Evolutionary conservation across 2,797 vertebrate species (phyloP), one percentile per base, ranked within the genome.

Genomic region (Brotogeris chrysoptera): DNA sequence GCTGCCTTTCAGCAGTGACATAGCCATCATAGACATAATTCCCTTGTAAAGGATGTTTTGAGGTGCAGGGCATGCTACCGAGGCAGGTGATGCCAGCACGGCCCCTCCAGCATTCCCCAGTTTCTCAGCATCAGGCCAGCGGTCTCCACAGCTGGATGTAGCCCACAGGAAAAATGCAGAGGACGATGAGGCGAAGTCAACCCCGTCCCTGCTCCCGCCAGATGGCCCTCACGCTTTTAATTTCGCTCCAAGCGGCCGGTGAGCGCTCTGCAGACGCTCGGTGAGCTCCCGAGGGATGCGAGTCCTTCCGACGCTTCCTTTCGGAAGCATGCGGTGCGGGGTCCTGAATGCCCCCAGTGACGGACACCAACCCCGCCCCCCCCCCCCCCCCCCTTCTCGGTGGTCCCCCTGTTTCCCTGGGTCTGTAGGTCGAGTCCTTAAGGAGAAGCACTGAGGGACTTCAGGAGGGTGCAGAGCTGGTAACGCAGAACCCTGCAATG

Each of bases 321-420:
- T 65, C 5, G 16, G 57, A 17, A 14, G 4, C 1, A 0, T 3
- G 46, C 38, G 17, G 46, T 1, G 0, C 0, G 63, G 18, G 10
- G 18, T 38, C 30, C 39, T 2, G 43, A 17, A 1, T 2, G 44
- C 8, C 17, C 53, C 43, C 7, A 8, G 19, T 3, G 4, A 16
- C 2, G 0, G 36, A 5, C 10, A 2, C 25, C 43, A 19, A 11
- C 12, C 38, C 38, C 38, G 38, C 38, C 21, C 6, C 12, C 21
- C 18, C 8, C 34, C 3, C 10, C 1, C 0, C 1, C 43, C 6
- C 2, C 53, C 5, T 7, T 1, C 16, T 4, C 1, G 0, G 59
- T 4, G 23, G 12, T 6, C 4, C 8, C 21, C 16, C 34, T 8
- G 1, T 61, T 32, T 10, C 12, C 19, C 50, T 27, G 41, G 32